phyloP scores from a whole-genome alignment of 2,113 vertebrate species.

The Malurus melanocephalus region DNA sequence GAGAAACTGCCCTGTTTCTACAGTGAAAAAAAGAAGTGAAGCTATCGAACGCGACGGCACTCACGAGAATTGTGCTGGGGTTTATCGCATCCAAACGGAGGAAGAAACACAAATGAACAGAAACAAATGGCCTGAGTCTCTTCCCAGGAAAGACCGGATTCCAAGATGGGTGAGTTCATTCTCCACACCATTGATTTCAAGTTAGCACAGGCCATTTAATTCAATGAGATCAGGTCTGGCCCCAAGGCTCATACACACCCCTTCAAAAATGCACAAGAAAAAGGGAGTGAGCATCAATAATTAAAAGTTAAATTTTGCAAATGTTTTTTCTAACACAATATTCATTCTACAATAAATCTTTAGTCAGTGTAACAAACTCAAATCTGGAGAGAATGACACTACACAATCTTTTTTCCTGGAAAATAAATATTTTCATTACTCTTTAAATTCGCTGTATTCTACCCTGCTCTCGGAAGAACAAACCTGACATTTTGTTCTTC shows the following conservation, averaged over 20 bases:
- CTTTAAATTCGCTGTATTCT: neutral
- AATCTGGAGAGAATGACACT: neutral
- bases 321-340: neutral
- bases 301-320: neutral
- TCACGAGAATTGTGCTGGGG: neutral
- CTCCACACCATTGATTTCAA: neutral
- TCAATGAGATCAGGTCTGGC: neutral
- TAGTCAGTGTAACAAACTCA: neutral
- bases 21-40: neutral
- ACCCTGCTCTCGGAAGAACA: neutral
- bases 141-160: neutral
- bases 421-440: neutral
- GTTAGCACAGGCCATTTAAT: neutral
- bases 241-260: neutral
- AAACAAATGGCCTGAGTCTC: neutral
- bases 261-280: neutral
- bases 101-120: neutral
- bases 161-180: neutral
- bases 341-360: neutral
- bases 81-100: neutral
- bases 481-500: neutral
- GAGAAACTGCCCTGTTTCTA: neutral
- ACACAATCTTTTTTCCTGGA: neutral
- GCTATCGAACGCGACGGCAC: accelerated
- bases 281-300: neutral